Conservation (phyloP, 2,888 invertebrate genomes). For the Lobophora halterata region DNA sequence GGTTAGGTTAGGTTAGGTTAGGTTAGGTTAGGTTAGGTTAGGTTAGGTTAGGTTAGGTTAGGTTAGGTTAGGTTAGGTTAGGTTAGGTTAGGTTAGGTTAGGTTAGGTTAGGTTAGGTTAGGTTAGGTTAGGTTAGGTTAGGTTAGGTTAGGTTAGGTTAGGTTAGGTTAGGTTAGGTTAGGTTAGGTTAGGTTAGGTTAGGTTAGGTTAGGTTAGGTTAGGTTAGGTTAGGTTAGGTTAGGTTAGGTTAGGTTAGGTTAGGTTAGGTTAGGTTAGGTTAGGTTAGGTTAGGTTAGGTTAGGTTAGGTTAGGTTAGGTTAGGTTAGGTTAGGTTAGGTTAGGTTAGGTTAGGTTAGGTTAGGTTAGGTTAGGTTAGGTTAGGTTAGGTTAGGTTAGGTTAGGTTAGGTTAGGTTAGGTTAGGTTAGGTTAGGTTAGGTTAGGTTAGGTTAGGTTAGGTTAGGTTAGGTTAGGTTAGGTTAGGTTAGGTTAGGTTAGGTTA, state of each 20-base stretch:
- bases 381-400: conserved; percentile 8
- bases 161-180: conserved; percentile 10
- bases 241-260: conserved; percentile 10
- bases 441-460: conserved; percentile 10
- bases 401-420: no score
- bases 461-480: conserved; percentile 10
- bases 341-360: conserved; percentile 3
- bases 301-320: conserved; percentile 10
- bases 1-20: conserved; percentile 9
- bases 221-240: conserved; percentile 10
- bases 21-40: conserved; percentile 9
- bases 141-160: no score
- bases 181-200: conserved; percentile 10
- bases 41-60: conserved; percentile 10
- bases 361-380: conserved; percentile 10
- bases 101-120: conserved; percentile 3
- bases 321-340: conserved; percentile 3
- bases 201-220: conserved; percentile 10
- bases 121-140: conserved; percentile 4
- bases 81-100: conserved; percentile 9
- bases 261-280: conserved; percentile 10
- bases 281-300: conserved; percentile 8
- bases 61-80: conserved; percentile 10
- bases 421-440: no score
- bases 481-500: conserved; percentile 10